Evolutionary conservation across 2,797 vertebrate genomes (phyloP).

Genomic region (Sebastes umbrosus): DNA sequence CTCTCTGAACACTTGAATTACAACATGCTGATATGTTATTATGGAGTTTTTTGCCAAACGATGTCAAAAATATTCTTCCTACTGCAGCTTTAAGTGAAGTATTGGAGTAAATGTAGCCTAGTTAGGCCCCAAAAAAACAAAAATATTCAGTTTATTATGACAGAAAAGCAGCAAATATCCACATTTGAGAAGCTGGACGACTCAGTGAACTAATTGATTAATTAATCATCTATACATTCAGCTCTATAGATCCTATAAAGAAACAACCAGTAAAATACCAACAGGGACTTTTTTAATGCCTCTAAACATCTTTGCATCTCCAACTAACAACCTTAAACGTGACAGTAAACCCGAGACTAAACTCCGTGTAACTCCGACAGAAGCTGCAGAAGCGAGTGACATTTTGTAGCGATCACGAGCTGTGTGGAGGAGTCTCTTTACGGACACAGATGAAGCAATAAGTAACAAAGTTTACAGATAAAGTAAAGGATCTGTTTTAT

Average conservation of each 20-base stretch:
- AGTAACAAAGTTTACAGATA: background rate
- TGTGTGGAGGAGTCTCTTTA: constrained; percentile 8
- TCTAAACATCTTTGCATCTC: background rate
- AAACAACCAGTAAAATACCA: background rate
- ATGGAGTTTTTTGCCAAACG: too few species aligned
- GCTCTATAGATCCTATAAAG: background rate
- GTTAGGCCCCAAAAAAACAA: background rate
- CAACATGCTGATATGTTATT: too few species aligned
- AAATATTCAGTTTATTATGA: background rate
- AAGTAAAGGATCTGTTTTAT: background rate
- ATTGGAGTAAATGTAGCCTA: background rate
- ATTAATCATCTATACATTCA: background rate
- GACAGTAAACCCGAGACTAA: background rate
- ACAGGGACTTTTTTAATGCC: background rate
- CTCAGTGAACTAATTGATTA: background rate
- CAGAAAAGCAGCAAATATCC: background rate
- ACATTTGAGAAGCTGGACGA: background rate
- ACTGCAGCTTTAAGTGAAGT: background rate
- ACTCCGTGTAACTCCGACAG: constrained; percentile 14
- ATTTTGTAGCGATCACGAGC: constrained; percentile 39
- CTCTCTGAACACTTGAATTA: too few species aligned
- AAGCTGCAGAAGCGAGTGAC: constrained; percentile 37
- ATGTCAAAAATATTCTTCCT: accelerated
- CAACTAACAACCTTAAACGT: background rate
- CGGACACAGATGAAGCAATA: background rate